A percentile compares a stretch with the other conserved stretches of the same genome.
phyloP scores from a whole-genome alignment of 23 tunicate species.

The Clavelina lepadiformis region DNA sequence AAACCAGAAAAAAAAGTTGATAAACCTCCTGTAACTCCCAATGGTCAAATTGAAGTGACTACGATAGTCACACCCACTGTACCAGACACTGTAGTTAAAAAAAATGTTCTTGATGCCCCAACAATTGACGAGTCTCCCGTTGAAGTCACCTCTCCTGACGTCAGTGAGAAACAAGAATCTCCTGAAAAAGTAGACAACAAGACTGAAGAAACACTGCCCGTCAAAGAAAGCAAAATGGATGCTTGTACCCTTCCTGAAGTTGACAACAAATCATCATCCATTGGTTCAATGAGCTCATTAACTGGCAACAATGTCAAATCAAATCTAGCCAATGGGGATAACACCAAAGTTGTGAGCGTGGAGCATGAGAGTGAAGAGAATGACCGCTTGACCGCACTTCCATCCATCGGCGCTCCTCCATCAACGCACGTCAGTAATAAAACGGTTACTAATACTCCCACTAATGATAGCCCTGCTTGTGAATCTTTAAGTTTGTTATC shows the following conservation, averaged over 20 bases:
- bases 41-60: no score
- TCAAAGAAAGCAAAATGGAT: not conserved
- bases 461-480: not conserved
- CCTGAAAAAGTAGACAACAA: not conserved
- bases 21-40: not conserved
- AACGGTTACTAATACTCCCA: not conserved
- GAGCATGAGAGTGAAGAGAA: constrained; percentile 14
- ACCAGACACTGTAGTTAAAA: no score
- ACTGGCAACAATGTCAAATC: not conserved
- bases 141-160: not conserved
- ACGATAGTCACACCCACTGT: no score
- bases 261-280: not conserved
- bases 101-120: no score
- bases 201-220: not conserved
- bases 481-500: constrained; percentile 5
- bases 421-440: not conserved
- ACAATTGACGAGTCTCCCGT: not conserved
- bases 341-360: not conserved
- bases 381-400: constrained; percentile 29
- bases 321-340: not conserved
- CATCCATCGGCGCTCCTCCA: constrained; percentile 1
- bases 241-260: not conserved
- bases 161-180: not conserved
- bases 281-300: not conserved
- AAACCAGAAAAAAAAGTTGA: not conserved